A percentile compares a stretch with the other conserved stretches of the same genome.
Evolutionary conservation across 2,113 vertebrate genomes (phyloP).

Genomic region (Zeus faber): DNA sequence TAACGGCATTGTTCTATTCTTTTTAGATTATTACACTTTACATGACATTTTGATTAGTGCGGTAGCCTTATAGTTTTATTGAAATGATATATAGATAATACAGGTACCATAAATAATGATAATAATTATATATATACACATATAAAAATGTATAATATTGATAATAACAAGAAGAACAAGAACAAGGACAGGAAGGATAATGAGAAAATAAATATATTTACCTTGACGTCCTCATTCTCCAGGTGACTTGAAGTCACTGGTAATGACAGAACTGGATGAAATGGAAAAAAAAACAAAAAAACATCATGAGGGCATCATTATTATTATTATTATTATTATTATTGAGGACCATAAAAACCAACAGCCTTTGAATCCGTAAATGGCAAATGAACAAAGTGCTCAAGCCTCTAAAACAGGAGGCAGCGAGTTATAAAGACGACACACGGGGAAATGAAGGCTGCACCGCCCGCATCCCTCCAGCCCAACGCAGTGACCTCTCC

Average conservation of each 20-base stretch:
- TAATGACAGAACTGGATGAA: constrained; percentile 63
- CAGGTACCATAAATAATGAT: neutral
- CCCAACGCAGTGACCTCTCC: too few relatives aligned
- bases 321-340: neutral
- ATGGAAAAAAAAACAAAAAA: neutral
- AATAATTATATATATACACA: neutral
- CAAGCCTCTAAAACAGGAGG: too few relatives aligned
- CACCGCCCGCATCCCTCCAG: too few relatives aligned
- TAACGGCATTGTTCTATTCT: too few relatives aligned
- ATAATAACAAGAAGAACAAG: neutral
- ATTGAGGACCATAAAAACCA: neutral
- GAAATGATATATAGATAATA: neutral
- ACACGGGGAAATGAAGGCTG: too few relatives aligned
- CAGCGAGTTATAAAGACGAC: too few relatives aligned
- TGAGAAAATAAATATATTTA: constrained; percentile 30
- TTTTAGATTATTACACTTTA: too few relatives aligned
- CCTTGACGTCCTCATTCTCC: constrained; percentile 71
- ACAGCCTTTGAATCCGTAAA: too few relatives aligned
- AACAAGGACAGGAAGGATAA: neutral
- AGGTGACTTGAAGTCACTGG: constrained; percentile 65
- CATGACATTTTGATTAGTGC: too few relatives aligned
- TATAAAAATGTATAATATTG: neutral
- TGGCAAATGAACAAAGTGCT: too few relatives aligned
- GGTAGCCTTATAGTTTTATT: too few relatives aligned
- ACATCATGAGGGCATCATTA: neutral